Evolutionary conservation across 2,888 invertebrate species (phyloP).

Genomic region (Drosophila melanosoma): DNA sequence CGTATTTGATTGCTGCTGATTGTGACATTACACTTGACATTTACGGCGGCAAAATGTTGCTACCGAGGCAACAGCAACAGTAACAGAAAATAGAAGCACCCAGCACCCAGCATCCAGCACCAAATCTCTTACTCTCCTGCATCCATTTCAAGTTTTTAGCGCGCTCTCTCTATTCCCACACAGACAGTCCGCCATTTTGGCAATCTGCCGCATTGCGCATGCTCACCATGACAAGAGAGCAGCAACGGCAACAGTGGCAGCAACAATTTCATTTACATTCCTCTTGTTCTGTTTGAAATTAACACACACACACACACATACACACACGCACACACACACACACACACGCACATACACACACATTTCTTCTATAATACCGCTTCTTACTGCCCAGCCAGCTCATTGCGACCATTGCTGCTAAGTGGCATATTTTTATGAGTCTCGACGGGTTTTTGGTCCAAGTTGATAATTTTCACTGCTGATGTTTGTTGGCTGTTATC

Average conservation of each 20-base stretch:
- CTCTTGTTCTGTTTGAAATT: conserved; percentile 13
- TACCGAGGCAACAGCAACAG: conserved; percentile 28
- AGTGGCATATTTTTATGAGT: conserved; percentile 80
- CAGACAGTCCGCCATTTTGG: conserved; percentile 69
- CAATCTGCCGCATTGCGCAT: conserved; percentile 63
- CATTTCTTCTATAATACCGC: conserved; percentile 36
- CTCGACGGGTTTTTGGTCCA: conserved; percentile 72
- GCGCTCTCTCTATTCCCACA: conserved; percentile 38
- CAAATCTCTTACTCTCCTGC: conserved; percentile 28
- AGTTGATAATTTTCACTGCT: conserved; percentile 75
- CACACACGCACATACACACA: neutral
- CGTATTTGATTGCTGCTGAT: conserved; percentile 80
- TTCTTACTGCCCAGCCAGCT: conserved; percentile 28
- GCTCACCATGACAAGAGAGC: conserved; percentile 75
- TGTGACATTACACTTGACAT: conserved; percentile 84
- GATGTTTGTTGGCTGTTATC: conserved; percentile 60
- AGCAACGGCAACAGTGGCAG: conserved; percentile 37
- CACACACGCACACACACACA: neutral
- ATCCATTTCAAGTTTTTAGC: conserved; percentile 18
- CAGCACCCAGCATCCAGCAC: neutral
- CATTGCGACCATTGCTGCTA: conserved; percentile 64
- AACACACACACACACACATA: conserved; percentile 13
- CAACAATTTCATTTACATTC: conserved; percentile 51
- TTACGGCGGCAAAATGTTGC: conserved; percentile 69
- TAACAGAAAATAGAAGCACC: conserved; percentile 23